A percentile compares a stretch with the other conserved stretches of the same genome.
These are phyloP conservation scores for Anoplopoma fimbria DNA, from an alignment of 2,113 vertebrate species.

Conservation along the genomic window DNA sequence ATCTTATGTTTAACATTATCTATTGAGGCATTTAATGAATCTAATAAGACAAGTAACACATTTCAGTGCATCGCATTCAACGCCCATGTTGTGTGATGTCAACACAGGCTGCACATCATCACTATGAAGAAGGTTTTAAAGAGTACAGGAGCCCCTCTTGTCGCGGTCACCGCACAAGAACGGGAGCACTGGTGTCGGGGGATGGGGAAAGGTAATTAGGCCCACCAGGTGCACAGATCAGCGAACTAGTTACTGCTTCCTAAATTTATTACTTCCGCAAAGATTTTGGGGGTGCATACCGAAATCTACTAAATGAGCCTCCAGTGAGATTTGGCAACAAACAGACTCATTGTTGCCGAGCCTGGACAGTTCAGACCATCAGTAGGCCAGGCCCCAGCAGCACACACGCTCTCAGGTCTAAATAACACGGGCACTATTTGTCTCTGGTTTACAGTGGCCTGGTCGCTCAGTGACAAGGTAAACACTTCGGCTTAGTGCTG, in stretches of 20 bases:
- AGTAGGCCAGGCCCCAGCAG: slow-evolving; percentile 18
- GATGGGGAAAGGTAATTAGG: slow-evolving; percentile 93
- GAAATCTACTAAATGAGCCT: slow-evolving; percentile 88
- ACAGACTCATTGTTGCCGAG: slow-evolving; percentile 65
- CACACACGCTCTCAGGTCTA: slow-evolving; percentile 15
- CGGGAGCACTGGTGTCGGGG: slow-evolving; percentile 79
- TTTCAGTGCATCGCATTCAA: background rate
- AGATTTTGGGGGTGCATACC: slow-evolving; percentile 87
- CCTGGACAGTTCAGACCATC: slow-evolving; percentile 64
- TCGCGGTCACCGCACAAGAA: slow-evolving; percentile 57
- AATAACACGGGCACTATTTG: slow-evolving; percentile 41
- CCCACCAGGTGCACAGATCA: slow-evolving; percentile 93
- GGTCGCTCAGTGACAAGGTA: slow-evolving; percentile 55
- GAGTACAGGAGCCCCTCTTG: slow-evolving; percentile 38
- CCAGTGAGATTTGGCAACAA: slow-evolving; percentile 80
- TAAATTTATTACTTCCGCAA: slow-evolving; percentile 97
- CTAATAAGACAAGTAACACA: background rate
- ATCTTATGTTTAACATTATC: background rate
- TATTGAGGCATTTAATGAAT: background rate
- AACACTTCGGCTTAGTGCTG: slow-evolving; percentile 48
- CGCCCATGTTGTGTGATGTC: background rate
- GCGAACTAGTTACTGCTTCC: slow-evolving; percentile 91
- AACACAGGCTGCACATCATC: slow-evolving; percentile 39
- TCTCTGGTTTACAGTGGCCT: slow-evolving; percentile 34
- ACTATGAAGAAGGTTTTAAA: slow-evolving; percentile 22